These are phyloP conservation scores for Perccottus glenii DNA, from an alignment of 2,113 vertebrate genomes.

Conservation along the genomic window DNA sequence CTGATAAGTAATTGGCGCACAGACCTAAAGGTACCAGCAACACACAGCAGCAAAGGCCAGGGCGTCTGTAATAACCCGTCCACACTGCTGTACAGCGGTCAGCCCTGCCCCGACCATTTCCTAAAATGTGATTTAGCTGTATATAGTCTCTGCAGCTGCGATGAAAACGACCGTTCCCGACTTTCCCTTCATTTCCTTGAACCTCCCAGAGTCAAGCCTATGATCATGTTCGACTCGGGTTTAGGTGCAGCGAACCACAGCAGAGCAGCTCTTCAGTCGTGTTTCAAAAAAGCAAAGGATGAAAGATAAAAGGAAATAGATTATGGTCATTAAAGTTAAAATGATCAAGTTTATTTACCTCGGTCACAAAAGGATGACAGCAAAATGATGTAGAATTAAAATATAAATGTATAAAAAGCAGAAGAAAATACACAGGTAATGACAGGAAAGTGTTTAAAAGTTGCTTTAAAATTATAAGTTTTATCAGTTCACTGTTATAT, in stretches of 20 bases:
- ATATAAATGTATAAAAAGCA: slow-evolving; percentile 5
- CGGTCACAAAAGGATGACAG: slow-evolving; percentile 17
- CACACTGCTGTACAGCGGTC: slow-evolving; percentile 43
- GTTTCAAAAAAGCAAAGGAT: background rate
- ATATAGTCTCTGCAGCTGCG: slow-evolving; percentile 51
- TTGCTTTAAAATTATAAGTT: slow-evolving; percentile 23
- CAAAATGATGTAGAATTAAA: slow-evolving; percentile 22
- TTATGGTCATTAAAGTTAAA: slow-evolving; percentile 11
- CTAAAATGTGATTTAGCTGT: slow-evolving; percentile 50
- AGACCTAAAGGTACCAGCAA: too few relatives aligned
- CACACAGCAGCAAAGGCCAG: background rate
- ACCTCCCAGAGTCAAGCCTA: slow-evolving; percentile 18
- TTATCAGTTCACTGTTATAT: slow-evolving; percentile 37
- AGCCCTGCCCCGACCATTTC: slow-evolving; percentile 31
- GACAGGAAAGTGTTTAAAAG: slow-evolving; percentile 34
- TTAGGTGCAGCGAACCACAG: slow-evolving; percentile 19
- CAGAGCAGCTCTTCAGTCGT: background rate
- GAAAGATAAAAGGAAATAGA: background rate
- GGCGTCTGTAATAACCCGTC: slow-evolving; percentile 20
- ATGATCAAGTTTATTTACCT: slow-evolving; percentile 55
- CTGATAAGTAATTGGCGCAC: too few relatives aligned
- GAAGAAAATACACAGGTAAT: slow-evolving; percentile 39
- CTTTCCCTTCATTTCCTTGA: background rate
- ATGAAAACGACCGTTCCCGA: slow-evolving; percentile 28
- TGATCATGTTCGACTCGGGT: slow-evolving; percentile 24